A percentile compares a stretch with the other conserved stretches of the same genome.
phyloP scores from a whole-genome alignment of 2,888 invertebrate species.

The Eupeodes luniger region DNA sequence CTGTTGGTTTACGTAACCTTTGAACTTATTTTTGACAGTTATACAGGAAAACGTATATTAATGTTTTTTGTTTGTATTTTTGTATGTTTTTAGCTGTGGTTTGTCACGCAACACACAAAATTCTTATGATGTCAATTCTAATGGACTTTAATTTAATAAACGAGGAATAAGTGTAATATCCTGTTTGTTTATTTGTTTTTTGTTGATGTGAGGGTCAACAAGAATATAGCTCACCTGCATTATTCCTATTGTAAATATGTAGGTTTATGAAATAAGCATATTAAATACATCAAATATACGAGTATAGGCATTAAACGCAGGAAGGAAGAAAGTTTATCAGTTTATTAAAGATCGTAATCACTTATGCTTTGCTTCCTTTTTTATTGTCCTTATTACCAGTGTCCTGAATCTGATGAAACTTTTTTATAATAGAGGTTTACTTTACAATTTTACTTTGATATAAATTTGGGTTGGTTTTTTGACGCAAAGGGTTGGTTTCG shows the following conservation, averaged over 20 bases:
- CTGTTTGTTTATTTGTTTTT: conserved; percentile 36
- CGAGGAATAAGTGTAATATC: conserved; percentile 69
- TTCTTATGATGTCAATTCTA: conserved; percentile 54
- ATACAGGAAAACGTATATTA: not conserved
- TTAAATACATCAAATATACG: conserved; percentile 1
- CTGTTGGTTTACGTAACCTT: conserved; percentile 20
- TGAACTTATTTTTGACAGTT: conserved; percentile 29
- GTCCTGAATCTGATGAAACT: conserved; percentile 14
- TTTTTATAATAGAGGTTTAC: not conserved
- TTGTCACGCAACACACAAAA: conserved; percentile 63
- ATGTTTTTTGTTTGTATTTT: not conserved
- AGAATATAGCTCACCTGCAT: conserved; percentile 61
- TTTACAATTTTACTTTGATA: conserved; percentile 19
- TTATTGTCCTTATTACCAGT: conserved; percentile 66
- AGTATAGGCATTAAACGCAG: not conserved
- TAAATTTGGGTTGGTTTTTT: too few relatives aligned
- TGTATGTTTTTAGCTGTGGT: conserved; percentile 25
- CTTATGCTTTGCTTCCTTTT: conserved; percentile 47
- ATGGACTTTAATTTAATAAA: conserved; percentile 74
- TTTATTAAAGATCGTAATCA: conserved; percentile 59
- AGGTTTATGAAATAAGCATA: not conserved
- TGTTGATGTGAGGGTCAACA: conserved; percentile 57
- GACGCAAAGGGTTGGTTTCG: too few relatives aligned
- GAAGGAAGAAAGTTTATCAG: conserved; percentile 45
- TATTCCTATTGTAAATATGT: not conserved